phyloP scores from a whole-genome alignment of 1,140 invertebrate genomes.

The Lasioglossum baleicum region DNA sequence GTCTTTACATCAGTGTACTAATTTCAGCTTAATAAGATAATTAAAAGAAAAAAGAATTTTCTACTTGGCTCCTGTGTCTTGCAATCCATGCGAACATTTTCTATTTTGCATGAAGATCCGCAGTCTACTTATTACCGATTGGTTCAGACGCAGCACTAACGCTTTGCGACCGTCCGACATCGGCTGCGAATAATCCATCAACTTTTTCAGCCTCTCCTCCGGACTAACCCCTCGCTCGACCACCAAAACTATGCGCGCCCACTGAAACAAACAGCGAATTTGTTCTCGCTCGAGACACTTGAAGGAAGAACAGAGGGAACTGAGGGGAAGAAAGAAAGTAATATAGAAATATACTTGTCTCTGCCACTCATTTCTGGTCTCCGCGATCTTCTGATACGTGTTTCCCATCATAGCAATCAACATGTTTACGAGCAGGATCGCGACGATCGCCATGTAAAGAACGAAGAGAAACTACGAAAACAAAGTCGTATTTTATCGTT shows the following conservation, averaged over 20 bases:
- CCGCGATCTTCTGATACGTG: conserved; percentile 98
- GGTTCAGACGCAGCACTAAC: conserved; percentile 90
- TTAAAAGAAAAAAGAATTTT: too few species aligned
- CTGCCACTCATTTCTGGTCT: conserved; percentile 98
- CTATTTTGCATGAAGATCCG: too few species aligned
- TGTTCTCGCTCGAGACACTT: background rate
- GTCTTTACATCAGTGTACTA: too few species aligned
- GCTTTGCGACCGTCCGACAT: conserved; percentile 95
- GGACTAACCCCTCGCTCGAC: conserved; percentile 97
- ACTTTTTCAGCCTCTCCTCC: conserved; percentile 89
- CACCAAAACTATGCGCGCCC: conserved; percentile 98
- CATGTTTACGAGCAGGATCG: conserved; percentile 97
- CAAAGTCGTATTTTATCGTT: background rate
- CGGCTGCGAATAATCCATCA: conserved; percentile 95
- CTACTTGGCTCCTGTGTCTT: too few species aligned
- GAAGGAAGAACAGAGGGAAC: background rate
- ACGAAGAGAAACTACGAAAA: conserved; percentile 90
- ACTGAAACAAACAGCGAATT: conserved; percentile 80
- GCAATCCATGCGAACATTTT: too few species aligned
- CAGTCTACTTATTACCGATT: conserved; percentile 86
- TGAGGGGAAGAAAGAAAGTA: background rate
- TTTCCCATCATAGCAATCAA: conserved; percentile 99
- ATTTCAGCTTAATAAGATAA: too few species aligned
- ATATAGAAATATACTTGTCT: conserved; percentile 93
- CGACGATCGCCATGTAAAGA: conserved; percentile 97